Evolutionary conservation across 2,113 vertebrate species (phyloP).

Genomic region (Syrrhaptes paradoxus): DNA sequence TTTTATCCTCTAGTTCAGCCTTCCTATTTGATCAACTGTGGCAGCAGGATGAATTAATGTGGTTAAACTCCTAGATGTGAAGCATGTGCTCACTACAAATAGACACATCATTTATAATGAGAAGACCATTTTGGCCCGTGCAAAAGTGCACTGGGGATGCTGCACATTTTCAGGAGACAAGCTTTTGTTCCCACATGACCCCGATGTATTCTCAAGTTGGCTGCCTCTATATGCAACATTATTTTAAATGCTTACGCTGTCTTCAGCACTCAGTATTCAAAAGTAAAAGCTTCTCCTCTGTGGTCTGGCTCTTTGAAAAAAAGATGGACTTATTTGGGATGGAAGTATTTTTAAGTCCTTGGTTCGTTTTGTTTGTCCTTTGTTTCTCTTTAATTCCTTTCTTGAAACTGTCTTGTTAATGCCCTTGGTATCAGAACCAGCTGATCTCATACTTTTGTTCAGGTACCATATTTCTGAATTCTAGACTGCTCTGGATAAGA

Average conservation of each 20-base stretch:
- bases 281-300: not conserved
- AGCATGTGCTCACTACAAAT: not conserved
- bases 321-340: not conserved
- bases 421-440: not conserved
- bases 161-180: not conserved
- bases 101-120: not conserved
- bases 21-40: not conserved
- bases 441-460: not conserved
- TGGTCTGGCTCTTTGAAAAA: not conserved
- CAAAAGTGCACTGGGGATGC: not conserved
- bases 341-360: not conserved
- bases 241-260: not conserved
- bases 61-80: not conserved
- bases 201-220: not conserved
- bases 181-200: not conserved
- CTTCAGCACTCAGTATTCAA: not conserved
- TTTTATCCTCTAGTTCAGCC: not conserved
- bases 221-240: not conserved
- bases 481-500: not conserved
- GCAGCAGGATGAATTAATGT: not conserved
- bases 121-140: not conserved
- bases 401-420: not conserved
- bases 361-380: not conserved
- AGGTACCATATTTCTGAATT: not conserved
- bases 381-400: not conserved